These are phyloP conservation scores for Stenodema calcarata DNA, from an alignment of 2,888 invertebrate genomes.

Conservation along the genomic window DNA sequence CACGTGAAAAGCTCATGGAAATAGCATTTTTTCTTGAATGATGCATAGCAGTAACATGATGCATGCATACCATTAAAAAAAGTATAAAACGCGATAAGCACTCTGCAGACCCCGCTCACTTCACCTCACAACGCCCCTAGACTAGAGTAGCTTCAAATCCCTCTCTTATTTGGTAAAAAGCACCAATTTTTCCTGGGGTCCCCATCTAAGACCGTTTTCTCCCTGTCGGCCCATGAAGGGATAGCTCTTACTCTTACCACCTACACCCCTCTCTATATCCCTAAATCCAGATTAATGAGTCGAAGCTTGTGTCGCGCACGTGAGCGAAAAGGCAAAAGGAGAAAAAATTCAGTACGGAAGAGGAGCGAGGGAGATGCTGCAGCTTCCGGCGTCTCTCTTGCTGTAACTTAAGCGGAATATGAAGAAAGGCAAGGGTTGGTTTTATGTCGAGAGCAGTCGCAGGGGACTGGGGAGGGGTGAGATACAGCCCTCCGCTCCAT, in stretches of 20 bases:
- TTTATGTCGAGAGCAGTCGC: not conserved
- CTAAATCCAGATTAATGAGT: slow-evolving; percentile 37
- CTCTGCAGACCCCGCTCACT: not conserved
- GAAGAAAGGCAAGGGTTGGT: not conserved
- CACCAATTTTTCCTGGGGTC: slow-evolving; percentile 29
- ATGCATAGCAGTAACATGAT: not conserved
- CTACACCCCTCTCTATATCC: not conserved
- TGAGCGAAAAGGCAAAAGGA: not conserved
- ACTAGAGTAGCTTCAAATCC: not conserved
- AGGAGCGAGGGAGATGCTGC: not conserved
- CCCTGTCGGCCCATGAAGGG: not conserved
- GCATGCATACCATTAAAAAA: not conserved
- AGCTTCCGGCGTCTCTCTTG: not conserved
- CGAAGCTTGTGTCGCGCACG: not conserved
- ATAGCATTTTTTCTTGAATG: not conserved
- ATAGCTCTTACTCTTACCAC: not conserved
- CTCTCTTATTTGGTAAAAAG: not conserved
- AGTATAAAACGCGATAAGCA: not conserved
- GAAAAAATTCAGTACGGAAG: not conserved
- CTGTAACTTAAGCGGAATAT: not conserved
- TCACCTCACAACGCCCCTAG: not conserved
- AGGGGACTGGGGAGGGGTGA: not conserved
- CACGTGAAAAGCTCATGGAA: no score
- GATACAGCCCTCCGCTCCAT: not conserved
- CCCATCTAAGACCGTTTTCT: not conserved